phyloP scores from a whole-genome alignment of 2,113 vertebrate species.

The Onychostoma macrolepis region DNA sequence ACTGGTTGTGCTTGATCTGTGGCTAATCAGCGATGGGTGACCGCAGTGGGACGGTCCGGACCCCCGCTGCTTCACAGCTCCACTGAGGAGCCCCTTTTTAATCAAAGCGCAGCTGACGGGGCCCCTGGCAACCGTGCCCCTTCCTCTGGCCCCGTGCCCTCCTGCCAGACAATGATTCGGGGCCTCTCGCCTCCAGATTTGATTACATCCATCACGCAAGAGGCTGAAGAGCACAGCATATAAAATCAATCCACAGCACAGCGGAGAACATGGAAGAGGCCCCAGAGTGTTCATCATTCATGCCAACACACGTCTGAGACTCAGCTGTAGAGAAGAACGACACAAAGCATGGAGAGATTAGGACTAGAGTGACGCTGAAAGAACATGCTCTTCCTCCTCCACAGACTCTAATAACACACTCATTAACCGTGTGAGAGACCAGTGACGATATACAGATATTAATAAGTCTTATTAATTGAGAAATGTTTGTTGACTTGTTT shows the following conservation, averaged over 20 bases:
- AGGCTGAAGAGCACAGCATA: constrained; percentile 19
- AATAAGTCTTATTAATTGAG: constrained; percentile 23
- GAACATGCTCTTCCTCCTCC: background rate
- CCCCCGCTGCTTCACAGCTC: constrained; percentile 42
- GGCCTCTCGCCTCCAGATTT: constrained; percentile 31
- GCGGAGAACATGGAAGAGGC: background rate
- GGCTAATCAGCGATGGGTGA: constrained; percentile 49
- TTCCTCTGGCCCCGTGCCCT: background rate
- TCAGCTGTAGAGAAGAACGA: background rate
- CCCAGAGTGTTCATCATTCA: background rate
- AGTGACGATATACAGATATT: constrained; percentile 8
- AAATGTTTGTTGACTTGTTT: background rate
- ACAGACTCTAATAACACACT: constrained; percentile 18
- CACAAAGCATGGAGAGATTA: constrained; percentile 15
- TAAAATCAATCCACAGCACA: constrained; percentile 43
- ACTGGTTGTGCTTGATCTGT: constrained; percentile 34
- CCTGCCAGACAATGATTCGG: constrained; percentile 41
- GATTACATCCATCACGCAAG: constrained; percentile 45
- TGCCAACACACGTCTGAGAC: background rate
- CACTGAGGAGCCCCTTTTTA: constrained; percentile 51
- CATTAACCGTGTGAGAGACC: constrained; percentile 36
- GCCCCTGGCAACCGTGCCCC: constrained; percentile 42
- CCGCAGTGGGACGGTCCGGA: constrained; percentile 2
- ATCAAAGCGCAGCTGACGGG: constrained; percentile 51
- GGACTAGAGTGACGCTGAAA: too few relatives aligned